These are phyloP conservation scores for Drosophila arizonae DNA, from an alignment of 1,140 invertebrate genomes.

Conservation along the genomic window DNA sequence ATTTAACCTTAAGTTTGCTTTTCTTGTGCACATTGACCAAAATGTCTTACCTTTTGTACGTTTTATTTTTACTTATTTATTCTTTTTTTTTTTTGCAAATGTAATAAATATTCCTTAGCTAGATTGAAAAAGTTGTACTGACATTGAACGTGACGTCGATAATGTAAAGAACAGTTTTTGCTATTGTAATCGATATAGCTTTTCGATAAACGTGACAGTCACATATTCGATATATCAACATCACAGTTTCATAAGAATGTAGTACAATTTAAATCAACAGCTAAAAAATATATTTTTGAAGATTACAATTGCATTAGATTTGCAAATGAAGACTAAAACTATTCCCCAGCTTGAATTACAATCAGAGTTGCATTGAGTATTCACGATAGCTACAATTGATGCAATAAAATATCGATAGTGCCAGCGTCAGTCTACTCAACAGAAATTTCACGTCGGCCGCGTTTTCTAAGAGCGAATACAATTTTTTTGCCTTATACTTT, in stretches of 20 bases:
- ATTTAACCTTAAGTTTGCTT: background rate
- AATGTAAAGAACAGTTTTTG: background rate
- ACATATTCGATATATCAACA: conserved; percentile 15
- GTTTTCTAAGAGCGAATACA: conserved; percentile 55
- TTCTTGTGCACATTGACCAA: too few species aligned
- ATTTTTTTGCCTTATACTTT: conserved; percentile 39
- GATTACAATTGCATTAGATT: background rate
- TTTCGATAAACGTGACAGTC: conserved; percentile 9
- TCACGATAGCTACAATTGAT: conserved; percentile 8
- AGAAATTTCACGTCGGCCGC: conserved; percentile 57
- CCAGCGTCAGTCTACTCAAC: conserved; percentile 46
- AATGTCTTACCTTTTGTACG: conserved; percentile 36
- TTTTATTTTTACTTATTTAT: background rate
- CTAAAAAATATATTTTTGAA: background rate
- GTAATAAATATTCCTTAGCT: conserved; percentile 6
- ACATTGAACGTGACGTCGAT: conserved; percentile 17
- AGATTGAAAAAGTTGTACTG: conserved; percentile 10
- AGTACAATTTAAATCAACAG: background rate
- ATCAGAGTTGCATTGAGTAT: background rate
- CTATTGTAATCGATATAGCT: background rate
- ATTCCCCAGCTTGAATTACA: background rate
- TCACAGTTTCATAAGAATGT: background rate
- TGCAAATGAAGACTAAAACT: background rate
- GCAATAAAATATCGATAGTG: conserved; percentile 25
- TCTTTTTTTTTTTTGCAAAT: conserved; percentile 17